Evolutionary conservation across 2,113 vertebrate genomes (phyloP), one percentile per base, ranked within the genome.

Genomic region (Gymnogyps californianus): DNA sequence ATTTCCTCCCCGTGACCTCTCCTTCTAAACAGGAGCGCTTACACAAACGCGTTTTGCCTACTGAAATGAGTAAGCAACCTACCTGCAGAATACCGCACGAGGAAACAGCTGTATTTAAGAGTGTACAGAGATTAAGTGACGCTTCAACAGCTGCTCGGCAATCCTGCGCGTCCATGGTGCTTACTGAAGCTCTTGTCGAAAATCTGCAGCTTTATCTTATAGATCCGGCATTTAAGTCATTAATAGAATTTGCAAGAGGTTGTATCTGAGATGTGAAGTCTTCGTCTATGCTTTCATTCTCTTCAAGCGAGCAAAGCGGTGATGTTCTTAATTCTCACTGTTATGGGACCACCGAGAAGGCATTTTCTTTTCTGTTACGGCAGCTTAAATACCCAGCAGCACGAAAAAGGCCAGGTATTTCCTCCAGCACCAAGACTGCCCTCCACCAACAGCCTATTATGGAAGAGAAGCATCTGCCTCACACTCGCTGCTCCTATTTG

Each of bases 91-190:
- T 4, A 13, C 25, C 1, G 3, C 22, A 0, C 3, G 3, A 31
- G 47, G 36, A 29, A 46, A 29, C 1, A 42, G 8, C 57, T 7
- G 57, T 2, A 2, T 25, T 32, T 28, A 26, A 21, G 55, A 26
- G 32, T 2, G 3, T 2, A 7, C 25, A 10, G 40, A 12, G 31
- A 7, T 38, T 19, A 29, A 62, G 57, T 7, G 61, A 11, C 0
- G 5, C 31, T 59, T 58, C 31, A 26, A 5, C 14, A 55, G 40
- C 54, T 55, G 38, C 44, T 32, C 1, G 2, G 13, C 25, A 42
- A 2, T n/a, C 40, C 49, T 0, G 0, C 5, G 5, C 36, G 77
- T 44, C n/a, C 28, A 0, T 1, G 4, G 32, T 3, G 40, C 28
- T 66, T 34, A 6, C n/a, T 12, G 6, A 47, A 67, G 42, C 7